phyloP scores from a whole-genome alignment of 2,888 invertebrate genomes.

The Chironomus tentans region DNA sequence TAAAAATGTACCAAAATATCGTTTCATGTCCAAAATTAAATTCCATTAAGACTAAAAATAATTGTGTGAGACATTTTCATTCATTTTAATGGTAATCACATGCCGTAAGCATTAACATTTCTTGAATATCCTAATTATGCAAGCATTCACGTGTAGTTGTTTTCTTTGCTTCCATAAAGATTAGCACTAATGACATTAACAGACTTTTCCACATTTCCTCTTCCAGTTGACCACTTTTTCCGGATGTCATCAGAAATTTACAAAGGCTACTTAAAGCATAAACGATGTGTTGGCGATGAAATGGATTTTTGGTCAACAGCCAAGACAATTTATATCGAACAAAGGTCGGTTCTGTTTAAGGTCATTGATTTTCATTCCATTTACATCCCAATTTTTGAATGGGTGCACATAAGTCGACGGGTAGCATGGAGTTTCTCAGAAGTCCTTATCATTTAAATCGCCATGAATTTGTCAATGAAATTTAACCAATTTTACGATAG shows the following conservation, averaged over 20 bases:
- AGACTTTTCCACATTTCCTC: too few species aligned
- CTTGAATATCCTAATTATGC: too few species aligned
- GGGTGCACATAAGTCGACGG: neutral
- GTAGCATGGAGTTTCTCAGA: neutral
- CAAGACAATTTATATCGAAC: neutral
- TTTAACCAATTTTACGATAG: neutral
- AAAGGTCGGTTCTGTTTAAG: neutral
- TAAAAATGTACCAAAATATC: too few species aligned
- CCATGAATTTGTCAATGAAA: neutral
- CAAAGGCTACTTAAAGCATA: neutral
- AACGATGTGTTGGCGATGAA: neutral
- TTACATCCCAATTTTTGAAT: neutral
- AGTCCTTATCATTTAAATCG: neutral
- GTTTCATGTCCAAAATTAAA: too few species aligned
- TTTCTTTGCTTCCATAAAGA: too few species aligned
- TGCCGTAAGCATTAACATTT: too few species aligned
- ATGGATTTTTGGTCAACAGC: neutral
- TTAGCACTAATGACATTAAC: too few species aligned
- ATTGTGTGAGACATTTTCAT: too few species aligned
- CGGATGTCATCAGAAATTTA: too few species aligned
- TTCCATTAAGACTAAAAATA: too few species aligned
- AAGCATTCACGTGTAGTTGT: too few species aligned
- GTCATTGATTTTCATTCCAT: neutral
- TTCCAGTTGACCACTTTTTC: neutral
- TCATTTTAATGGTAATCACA: too few species aligned